Evolutionary conservation across 2,797 vertebrate species (phyloP), one percentile per base, ranked within the genome.

Genomic region (Odontamblyopus lacepedii): DNA sequence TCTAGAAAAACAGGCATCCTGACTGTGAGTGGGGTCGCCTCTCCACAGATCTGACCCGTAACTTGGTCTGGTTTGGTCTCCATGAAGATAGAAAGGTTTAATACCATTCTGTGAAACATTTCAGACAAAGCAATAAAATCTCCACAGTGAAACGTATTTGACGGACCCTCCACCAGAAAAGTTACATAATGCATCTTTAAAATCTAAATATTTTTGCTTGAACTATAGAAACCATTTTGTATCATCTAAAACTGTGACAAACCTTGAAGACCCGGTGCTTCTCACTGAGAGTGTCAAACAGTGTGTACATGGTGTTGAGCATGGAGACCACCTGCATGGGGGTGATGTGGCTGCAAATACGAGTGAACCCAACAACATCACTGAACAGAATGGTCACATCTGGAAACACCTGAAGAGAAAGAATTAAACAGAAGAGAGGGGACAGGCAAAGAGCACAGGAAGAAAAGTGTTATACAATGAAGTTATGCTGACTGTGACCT

Each of bases 361-460:
- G 91, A 8, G 91, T 94, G 70, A 94, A 95, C 62, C 93, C 92
- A 71, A 93, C 94, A 0, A 94, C 93, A 26, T 94, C 92, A 1
- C 94, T 94, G 88, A 94, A 94, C 13, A 94, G 78, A 60, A 94
- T 93, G 71, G 92, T 94, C 68, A 94, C 93, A 69, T 94, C 93
- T 64, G 90, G 92, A 73, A 94, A 94, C 75, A 94, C 93, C 93
- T 94, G 85, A n/a, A 6, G 57, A 65, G 51, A 51, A 50, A 29
- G 30, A 12, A 44, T 23, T 51, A n/a, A 68, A 70, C 59, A 77
- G 48, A 23, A 2, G 0, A 32, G 9, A 56, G 48, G 19, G 27
- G 13, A 35, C 8, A 1, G n/a, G 41, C 27, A 35, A n/a, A 16
- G 23, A 32, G 29, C 4, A 50, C 7, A 26, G 3, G 8, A 67